These are phyloP conservation scores for Campoplex capitator DNA, from an alignment of 2,888 invertebrate genomes.

Conservation along the genomic window DNA sequence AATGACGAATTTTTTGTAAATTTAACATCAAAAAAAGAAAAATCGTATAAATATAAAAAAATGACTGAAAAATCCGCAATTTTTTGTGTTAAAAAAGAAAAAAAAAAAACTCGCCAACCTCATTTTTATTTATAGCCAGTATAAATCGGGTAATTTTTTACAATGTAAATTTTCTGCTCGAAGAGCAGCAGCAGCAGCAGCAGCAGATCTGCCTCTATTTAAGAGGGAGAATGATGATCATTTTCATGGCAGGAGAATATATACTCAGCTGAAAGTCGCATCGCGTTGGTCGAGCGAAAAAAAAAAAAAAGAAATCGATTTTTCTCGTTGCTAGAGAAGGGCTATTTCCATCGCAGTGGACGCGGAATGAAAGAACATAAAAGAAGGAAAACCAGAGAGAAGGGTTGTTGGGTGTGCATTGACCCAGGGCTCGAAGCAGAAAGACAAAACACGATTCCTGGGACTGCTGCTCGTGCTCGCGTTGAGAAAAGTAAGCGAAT, in stretches of 20 bases:
- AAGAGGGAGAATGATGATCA: background rate
- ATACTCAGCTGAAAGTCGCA: background rate
- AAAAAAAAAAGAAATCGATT: conserved; percentile 20
- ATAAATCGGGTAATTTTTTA: background rate
- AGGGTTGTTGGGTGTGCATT: conserved; percentile 23
- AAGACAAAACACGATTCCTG: conserved; percentile 28
- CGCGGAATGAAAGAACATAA: background rate
- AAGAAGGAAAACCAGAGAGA: background rate
- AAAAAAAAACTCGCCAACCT: background rate
- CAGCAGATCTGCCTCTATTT: too few species aligned
- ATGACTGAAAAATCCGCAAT: background rate
- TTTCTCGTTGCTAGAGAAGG: conserved; percentile 27
- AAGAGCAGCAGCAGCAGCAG: background rate
- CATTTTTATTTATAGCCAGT: background rate
- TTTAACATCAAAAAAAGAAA: background rate
- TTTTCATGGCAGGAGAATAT: conserved; percentile 12
- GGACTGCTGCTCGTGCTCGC: background rate
- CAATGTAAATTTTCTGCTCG: conserved; percentile 5
- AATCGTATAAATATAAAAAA: background rate
- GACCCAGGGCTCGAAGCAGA: conserved; percentile 15
- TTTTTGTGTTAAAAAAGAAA: background rate
- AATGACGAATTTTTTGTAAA: background rate
- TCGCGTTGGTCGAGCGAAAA: background rate
- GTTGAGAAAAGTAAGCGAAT: conserved; percentile 1
- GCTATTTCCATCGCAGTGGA: conserved; percentile 3